Evolutionary conservation across 2,797 vertebrate genomes (phyloP).

Genomic region (Thamnophis elegans): DNA sequence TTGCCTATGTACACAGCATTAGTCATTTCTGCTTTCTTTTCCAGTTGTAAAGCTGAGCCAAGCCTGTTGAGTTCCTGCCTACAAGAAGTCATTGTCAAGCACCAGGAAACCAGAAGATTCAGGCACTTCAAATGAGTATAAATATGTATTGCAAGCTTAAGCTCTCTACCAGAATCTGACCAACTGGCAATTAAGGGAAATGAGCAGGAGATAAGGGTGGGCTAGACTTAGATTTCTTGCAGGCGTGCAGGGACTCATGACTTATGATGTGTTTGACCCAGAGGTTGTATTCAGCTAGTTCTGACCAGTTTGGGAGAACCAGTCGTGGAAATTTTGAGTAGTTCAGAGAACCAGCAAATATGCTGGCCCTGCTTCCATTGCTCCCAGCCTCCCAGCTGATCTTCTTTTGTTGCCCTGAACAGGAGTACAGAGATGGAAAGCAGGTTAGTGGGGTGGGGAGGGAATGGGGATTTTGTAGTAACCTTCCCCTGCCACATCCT

Average conservation of each 20-base stretch:
- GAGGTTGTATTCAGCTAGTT: no score
- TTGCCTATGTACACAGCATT: not conserved
- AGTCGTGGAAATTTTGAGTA: no score
- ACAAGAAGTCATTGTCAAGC: not conserved
- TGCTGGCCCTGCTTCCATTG: no score
- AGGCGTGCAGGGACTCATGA: fast-evolving
- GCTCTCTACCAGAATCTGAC: not conserved
- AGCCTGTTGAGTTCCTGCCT: not conserved
- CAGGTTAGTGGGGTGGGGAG: no score
- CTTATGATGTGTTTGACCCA: not conserved
- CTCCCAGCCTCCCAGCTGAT: no score
- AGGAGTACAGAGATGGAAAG: no score
- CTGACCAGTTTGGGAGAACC: no score
- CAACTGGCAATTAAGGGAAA: not conserved
- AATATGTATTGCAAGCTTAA: not conserved
- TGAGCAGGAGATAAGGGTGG: not conserved
- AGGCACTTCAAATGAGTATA: not conserved
- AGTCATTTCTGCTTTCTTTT: not conserved
- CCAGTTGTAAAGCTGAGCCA: not conserved
- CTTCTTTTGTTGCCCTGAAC: no score
- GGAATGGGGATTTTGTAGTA: no score
- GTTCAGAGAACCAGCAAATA: no score
- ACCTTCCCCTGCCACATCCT: no score
- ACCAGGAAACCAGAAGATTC: not conserved
- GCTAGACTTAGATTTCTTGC: not conserved